phyloP scores from a whole-genome alignment of 2,888 invertebrate species.

The Temnothorax unifasciatus region DNA sequence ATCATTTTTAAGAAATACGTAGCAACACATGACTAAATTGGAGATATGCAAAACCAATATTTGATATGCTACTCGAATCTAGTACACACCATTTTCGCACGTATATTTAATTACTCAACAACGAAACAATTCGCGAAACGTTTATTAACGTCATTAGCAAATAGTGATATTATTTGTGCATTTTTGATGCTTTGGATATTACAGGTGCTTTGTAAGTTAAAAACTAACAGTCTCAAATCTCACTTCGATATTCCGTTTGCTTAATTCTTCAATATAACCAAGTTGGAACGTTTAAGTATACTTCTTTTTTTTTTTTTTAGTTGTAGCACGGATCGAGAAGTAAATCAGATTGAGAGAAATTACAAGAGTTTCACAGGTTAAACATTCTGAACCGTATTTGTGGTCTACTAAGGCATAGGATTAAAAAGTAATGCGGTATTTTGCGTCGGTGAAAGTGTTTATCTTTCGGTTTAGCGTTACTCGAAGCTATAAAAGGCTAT shows the following conservation, averaged over 20 bases:
- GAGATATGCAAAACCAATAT: constrained; percentile 37
- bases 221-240: constrained; percentile 17
- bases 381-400: constrained; percentile 70
- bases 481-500: constrained; percentile 84
- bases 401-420: constrained; percentile 77
- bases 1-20: constrained; percentile 35
- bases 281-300: constrained; percentile 18
- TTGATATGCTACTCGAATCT: constrained; percentile 54
- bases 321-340: constrained; percentile 59
- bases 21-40: constrained; percentile 37
- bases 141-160: constrained; percentile 26
- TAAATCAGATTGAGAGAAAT: constrained; percentile 57
- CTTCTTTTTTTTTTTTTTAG: constrained; percentile 50
- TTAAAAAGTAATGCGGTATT: constrained; percentile 76
- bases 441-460: constrained; percentile 75
- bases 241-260: background rate
- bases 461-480: constrained; percentile 83
- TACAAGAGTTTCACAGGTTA: constrained; percentile 56
- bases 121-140: background rate
- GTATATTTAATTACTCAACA: constrained; percentile 18
- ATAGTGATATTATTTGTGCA: constrained; percentile 32
- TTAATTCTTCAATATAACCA: constrained; percentile 10
- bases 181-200: constrained; percentile 10
- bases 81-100: constrained; percentile 36
- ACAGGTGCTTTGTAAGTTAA: background rate